These are phyloP conservation scores for Perca flavescens DNA, from an alignment of 2,113 vertebrate species.

Conservation along the genomic window DNA sequence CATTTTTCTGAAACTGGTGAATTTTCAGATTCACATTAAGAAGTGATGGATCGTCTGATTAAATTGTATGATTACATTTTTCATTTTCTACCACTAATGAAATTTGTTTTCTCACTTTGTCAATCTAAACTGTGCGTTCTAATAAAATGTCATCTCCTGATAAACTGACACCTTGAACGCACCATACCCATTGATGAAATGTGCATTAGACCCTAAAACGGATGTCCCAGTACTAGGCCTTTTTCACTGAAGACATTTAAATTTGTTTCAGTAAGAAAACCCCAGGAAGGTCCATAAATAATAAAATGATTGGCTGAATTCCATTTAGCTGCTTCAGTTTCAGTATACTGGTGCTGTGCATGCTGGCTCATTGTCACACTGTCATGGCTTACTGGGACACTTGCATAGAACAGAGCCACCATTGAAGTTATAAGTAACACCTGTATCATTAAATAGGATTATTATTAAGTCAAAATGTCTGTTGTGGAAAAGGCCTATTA, in stretches of 20 bases:
- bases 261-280: conserved; percentile 1
- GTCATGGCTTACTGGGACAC: background rate
- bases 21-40: background rate
- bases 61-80: conserved; percentile 2
- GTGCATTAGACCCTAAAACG: background rate
- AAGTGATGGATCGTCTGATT: background rate
- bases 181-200: background rate
- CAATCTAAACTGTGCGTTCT: background rate
- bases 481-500: background rate
- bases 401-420: background rate
- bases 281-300: conserved; percentile 17
- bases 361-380: background rate
- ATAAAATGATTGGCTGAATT: conserved; percentile 18
- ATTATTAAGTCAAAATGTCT: background rate
- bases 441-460: background rate
- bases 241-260: conserved; percentile 1
- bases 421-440: background rate
- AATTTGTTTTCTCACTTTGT: conserved; percentile 1
- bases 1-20: background rate
- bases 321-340: conserved; percentile 20
- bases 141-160: background rate
- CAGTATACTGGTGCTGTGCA: conserved; percentile 1
- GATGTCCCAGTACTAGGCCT: background rate
- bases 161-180: background rate
- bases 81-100: background rate